Base-by-base conservation (phyloP, 2,888 invertebrate genomes). In the Odontothrips loti region DNA sequence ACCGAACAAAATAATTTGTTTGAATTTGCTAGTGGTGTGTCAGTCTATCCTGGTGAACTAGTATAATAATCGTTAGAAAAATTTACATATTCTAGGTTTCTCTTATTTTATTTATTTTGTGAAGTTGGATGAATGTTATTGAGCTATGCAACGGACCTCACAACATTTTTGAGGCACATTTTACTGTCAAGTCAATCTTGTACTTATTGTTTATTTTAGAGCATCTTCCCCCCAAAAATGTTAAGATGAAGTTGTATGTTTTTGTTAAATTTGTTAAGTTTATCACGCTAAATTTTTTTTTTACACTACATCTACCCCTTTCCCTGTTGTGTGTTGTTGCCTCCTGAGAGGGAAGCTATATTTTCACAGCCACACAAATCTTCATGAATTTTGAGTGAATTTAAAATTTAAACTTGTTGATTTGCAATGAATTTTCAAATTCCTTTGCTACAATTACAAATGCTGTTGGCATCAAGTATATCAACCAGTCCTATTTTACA, bases 181-280 rank as follows among this genome's bases (percentile, higher is more conserved):
- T 9, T 58, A 20, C 20, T 15, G n/a, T 58, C 27, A 23, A 75
- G 23, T 23, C 68, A 23, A 23, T 9, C 12, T 27, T 75, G 68
- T 75, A 75, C 68, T 75, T 75, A 75, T 75, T 75, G 27, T 75
- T 75, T 75, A 23, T 68, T 68, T 27, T 6, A 58, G 6, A 58
- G 17, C n/a, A 17, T 58, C 58, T 17, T 23, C 17, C 58, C 58
- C 23, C 23, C 27, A 27, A 75, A 75, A 75, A 9, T 4, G 27
- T 12, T 23, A 1, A 10, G 68, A 75, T 12, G 23, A 23, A 75
- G 27, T 75, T 75, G 68, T 75, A 27, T 75, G 27, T 75, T 75
- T 27, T 75, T 75, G 68, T 75, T 75, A 10, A 75, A 75, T 75
- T 75, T 75, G 68, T 75, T 75, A 75, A 75, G 68, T 75, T 75